Percentiles rank a stretch among this genome's conserved stretches.
phyloP scores from a whole-genome alignment of 2,113 vertebrate genomes.

The Ivindomyrus marchei region DNA sequence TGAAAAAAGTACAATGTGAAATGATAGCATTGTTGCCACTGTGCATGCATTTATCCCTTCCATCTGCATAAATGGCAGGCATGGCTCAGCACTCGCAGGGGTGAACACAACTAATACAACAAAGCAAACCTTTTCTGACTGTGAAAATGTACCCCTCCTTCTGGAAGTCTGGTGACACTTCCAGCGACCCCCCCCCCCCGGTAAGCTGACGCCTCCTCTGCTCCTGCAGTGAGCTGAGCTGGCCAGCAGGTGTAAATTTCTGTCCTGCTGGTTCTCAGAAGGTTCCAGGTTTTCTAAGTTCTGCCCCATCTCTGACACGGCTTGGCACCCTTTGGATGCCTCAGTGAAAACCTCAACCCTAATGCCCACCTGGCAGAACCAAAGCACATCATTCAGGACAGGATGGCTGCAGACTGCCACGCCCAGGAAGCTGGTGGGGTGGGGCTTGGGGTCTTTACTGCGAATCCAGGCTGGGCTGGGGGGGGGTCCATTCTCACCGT shows the following conservation, averaged over 20 bases:
- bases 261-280: not conserved
- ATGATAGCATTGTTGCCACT: not conserved
- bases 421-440: constrained; percentile 13
- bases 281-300: not conserved
- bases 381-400: not conserved
- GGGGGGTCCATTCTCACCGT: not conserved
- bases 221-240: not conserved
- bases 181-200: not conserved
- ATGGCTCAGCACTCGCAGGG: not conserved
- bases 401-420: not conserved
- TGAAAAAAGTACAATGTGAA: not conserved
- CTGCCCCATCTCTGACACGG: not conserved
- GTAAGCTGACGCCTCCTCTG: not conserved
- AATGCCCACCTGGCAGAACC: not conserved
- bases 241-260: not conserved
- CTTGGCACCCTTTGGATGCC: not conserved
- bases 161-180: not conserved
- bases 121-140: not conserved
- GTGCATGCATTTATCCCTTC: not conserved
- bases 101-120: not conserved
- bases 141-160: not conserved
- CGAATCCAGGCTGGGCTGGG: not conserved
- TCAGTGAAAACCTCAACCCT: constrained; percentile 25
- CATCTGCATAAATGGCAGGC: not conserved
- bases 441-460: not conserved